Evolutionary conservation across 2,797 vertebrate genomes (phyloP), one percentile per base, ranked within the genome.

Genomic region (Parauchenoglanis ngamensis): DNA sequence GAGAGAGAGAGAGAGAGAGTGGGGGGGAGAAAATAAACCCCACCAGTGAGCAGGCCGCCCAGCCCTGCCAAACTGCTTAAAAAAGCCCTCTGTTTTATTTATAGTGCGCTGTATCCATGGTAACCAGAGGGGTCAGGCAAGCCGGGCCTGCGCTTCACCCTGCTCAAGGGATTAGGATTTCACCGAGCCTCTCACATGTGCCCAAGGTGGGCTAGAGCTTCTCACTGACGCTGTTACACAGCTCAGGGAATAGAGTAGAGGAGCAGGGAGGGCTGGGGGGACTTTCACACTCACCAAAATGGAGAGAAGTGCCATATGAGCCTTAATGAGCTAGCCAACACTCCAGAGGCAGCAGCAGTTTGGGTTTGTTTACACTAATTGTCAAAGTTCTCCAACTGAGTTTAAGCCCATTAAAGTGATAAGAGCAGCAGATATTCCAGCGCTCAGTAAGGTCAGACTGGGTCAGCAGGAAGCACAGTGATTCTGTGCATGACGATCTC

Each of bases 91-190:
- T 97, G 97, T 97, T 98, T 98, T 98, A 98, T 98, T 98, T 99
- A 98, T 99, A 98, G 98, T 99, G 97, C 96, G 94, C 95, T 96
- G 98, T 98, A 98, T 97, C 98, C 97, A 98, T 99, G 97, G 97
- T 96, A 98, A 98, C 98, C 96, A 65, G 96, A 97, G 97, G 98
- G 98, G 97, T 99, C 98, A 99, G 97, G 97, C 97, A 97, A 98
- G 97, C 97, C 97, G 96, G 97, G 97, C 96, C 97, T 95, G 96
- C 94, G 95, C 96, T 97, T 98, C 97, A 98, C 97, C 98, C 97
- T 95, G 96, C 97, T 97, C 97, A 94, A 96, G 95, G 97, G 97
- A 98, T 99, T 98, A 97, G 96, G 96, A 97, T 97, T 97, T 98
- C 96, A 97, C 97, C 96, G 96, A 95, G 95, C 95, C 94, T 95